A percentile compares a stretch with the other conserved stretches of the same genome.
phyloP scores from a whole-genome alignment of 2,888 invertebrate species.

The Leptopilina myrica region DNA sequence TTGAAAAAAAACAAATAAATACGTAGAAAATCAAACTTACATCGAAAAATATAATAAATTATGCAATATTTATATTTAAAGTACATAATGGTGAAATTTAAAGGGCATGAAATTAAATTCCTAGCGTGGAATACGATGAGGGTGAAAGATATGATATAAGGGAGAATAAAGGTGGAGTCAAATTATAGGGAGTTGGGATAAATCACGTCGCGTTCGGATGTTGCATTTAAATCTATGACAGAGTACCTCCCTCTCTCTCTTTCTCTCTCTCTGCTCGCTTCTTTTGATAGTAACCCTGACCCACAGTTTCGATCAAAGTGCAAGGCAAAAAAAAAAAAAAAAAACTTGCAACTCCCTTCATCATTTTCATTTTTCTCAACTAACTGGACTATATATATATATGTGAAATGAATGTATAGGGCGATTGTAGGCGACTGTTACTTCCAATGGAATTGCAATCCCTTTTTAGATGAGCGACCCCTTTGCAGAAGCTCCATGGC shows the following conservation, averaged over 20 bases:
- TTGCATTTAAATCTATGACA: conserved; percentile 40
- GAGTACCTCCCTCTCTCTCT: background rate
- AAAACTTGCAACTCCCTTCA: conserved; percentile 18
- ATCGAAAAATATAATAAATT: no score
- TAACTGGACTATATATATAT: conserved; percentile 56
- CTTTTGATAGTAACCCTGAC: conserved; percentile 69
- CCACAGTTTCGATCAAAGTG: conserved; percentile 70
- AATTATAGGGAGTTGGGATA: conserved; percentile 41
- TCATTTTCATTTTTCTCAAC: conserved; percentile 48
- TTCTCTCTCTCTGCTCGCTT: background rate
- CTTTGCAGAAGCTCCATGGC: conserved; percentile 41
- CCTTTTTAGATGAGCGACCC: conserved; percentile 43
- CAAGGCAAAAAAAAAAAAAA: conserved; percentile 48
- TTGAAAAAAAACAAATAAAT: no score
- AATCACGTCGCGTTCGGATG: conserved; percentile 42
- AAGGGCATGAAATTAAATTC: conserved; percentile 67
- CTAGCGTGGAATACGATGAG: conserved; percentile 39
- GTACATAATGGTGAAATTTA: conserved; percentile 57
- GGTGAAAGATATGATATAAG: conserved; percentile 12
- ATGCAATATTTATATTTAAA: background rate
- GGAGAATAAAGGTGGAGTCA: conserved; percentile 9
- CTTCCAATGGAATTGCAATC: conserved; percentile 30
- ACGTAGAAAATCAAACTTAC: no score
- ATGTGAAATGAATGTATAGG: background rate
- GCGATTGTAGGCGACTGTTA: conserved; percentile 26